Base-by-base conservation (phyloP, 1,140 invertebrate species). In the Caenorhabditis remanei region DNA sequence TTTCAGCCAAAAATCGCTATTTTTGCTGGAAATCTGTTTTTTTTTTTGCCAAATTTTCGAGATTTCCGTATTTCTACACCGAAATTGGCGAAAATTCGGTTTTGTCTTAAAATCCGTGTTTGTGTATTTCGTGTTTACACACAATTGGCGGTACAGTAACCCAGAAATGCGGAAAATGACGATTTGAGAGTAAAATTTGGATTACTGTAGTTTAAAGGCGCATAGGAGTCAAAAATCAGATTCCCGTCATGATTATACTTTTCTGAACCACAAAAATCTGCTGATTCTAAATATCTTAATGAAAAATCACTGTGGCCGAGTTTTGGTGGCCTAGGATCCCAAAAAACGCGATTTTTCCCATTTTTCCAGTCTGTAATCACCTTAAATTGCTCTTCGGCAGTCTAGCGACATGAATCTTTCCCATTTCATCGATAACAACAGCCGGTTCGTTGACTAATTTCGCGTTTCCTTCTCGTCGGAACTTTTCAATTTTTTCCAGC, bases 341-440 rank as follows among this genome's bases (percentile, higher is more conserved):
- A 19, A 19, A 21, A 58, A 3, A 1, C 7, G 24, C 63, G 40
- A 32, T 40, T 65, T 65, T 65, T 43, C 41, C 8, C 1, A 9
- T 40, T 40, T 46, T 46, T 46, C 40, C 8, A 16, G 19, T 50
- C 55, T 16, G 19, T 11, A 58, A 58, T 19, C 32, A 79, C 71
- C 71, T 79, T 24, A 79, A 79, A 79, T 50, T 53, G 40, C 71
- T 79, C n/a, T 79, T 79, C 46, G 71, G 71, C 43, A 79, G n/a
- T 32, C 71, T 6, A 0, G 19, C 4, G 1, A 50, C 71, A 50
- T 79, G 46, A 50, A 79, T 50, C 2, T 6, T 53, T 9, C 71
- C 71, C 6, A 9, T 7, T 8, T 21, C n/a, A 50, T 79, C 46
- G 14, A 79, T 24, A 8, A 79, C 71, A 11, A 79, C 53, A 24